Percentiles rank a stretch among this genome's conserved stretches.
Conservation (phyloP, 2,113 vertebrate genomes). For the Etia nguti region DNA sequence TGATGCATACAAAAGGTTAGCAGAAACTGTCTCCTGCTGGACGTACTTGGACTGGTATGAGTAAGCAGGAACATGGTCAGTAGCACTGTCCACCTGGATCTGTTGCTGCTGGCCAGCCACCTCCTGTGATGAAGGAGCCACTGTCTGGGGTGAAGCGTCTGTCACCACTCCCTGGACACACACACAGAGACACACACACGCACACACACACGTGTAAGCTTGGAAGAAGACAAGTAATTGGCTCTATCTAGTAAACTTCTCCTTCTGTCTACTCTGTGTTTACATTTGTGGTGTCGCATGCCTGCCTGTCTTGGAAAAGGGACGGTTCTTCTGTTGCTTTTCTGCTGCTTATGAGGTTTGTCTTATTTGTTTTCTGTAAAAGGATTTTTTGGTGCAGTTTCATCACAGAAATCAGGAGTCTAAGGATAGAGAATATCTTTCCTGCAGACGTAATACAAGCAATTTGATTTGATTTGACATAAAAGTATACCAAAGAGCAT, state of each 20-base stretch:
- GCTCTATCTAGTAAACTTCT: background rate
- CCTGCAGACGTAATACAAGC: background rate
- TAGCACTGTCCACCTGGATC: conserved; percentile 89
- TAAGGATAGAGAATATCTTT: background rate
- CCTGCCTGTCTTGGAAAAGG: background rate
- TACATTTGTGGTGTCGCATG: background rate
- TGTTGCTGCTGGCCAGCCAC: conserved; percentile 91
- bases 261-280: background rate
- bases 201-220: background rate
- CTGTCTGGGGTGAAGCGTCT: conserved; percentile 90
- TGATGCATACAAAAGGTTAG: background rate
- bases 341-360: background rate
- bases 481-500: background rate
- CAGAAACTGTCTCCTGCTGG: background rate
- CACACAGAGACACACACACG: background rate
- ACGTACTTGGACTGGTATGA: conserved; percentile 97
- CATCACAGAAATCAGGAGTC: background rate
- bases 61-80: conserved; percentile 87
- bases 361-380: background rate
- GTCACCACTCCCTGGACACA: conserved; percentile 87
- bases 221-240: background rate
- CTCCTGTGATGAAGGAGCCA: conserved; percentile 93
- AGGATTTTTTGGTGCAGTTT: background rate
- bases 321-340: background rate
- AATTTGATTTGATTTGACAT: background rate